Percentiles rank a stretch among this genome's conserved stretches.
These are phyloP conservation scores for Engraulis encrasicolus DNA, from an alignment of 2,113 vertebrate species.

Conservation along the genomic window DNA sequence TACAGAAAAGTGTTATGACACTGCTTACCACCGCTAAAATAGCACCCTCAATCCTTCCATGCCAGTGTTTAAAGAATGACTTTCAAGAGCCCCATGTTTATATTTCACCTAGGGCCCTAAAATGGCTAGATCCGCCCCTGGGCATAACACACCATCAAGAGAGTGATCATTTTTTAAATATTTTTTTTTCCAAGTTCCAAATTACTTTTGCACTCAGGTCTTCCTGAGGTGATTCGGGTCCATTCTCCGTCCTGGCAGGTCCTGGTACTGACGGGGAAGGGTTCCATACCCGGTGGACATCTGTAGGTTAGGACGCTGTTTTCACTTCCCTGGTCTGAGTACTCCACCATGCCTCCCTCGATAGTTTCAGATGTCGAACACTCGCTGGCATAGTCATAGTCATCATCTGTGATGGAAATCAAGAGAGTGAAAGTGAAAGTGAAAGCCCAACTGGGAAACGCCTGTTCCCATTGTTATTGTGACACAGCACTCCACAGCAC, in stretches of 20 bases:
- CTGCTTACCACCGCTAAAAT: too few species aligned
- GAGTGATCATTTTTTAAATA: too few species aligned
- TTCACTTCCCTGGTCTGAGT: slow-evolving; percentile 16
- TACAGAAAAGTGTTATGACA: too few species aligned
- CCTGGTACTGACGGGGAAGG: slow-evolving; percentile 43
- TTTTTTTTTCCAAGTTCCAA: too few species aligned
- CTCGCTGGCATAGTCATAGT: slow-evolving; percentile 22
- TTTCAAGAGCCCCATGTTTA: too few species aligned
- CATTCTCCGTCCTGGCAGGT: slow-evolving; percentile 44
- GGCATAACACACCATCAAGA: too few species aligned
- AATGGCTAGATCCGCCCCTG: too few species aligned
- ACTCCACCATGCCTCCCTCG: slow-evolving; percentile 38
- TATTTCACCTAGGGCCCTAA: too few species aligned
- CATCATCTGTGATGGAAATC: slow-evolving; percentile 15
- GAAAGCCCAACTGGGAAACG: background rate
- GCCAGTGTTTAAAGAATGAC: too few species aligned
- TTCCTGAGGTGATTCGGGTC: slow-evolving; percentile 43
- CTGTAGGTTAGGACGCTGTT: slow-evolving; percentile 36
- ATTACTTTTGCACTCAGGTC: background rate
- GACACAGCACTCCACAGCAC: too few species aligned
- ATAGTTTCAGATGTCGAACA: slow-evolving; percentile 43
- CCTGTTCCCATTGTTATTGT: background rate
- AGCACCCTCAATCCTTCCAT: too few species aligned
- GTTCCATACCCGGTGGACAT: slow-evolving; percentile 39
- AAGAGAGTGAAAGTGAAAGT: background rate